Base-by-base conservation (phyloP, 2,888 invertebrate species). In the Luperina nickerlii region DNA sequence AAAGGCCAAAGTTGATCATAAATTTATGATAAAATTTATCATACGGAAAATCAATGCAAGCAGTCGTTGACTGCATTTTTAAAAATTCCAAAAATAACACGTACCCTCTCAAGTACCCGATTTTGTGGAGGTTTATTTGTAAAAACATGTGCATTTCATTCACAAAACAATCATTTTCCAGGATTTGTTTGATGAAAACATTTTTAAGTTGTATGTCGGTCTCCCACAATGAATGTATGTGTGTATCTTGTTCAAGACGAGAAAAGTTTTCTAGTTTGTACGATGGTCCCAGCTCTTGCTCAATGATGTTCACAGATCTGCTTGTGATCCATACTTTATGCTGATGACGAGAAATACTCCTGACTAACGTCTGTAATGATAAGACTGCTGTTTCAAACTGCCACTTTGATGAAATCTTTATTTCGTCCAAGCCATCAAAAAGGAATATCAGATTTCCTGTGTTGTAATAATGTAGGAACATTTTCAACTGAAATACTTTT, bases 291-390 rank as follows among this genome's bases (percentile, higher is more conserved):
- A 87, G 79, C 42, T 73, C 69, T 11, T 20, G 7, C 70, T 84
- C 73, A 13, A 85, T 68, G 42, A 76, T 57, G 27, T 86, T 80
- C n/a, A 86, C 84, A 0, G 86, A 78, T 13, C 89, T 78, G 42
- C 85, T 86, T 7, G 90, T 87, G 15, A 90, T 81, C 89, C 87
- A 86, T 15, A 78, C 66, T 70, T 81, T 89, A 27, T 81, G 79
- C 27, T 60, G 66, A 2, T 60, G 68, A 1, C 20, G n/a, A n/a
- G n/a, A 27, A 38, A 32, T 65, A 18, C 24, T 69, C 48, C n/a
- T 79, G 7, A 87, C 38, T 1, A n/a, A 32, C n/a, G 32, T 76
- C 1, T 86, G 27, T 15, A 88, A 72, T 11, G 15, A 9, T 2
- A 42, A 1, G 2, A 60, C 66, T 79, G 42, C 51, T 18, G 20